Evolutionary conservation across 1,140 invertebrate genomes (phyloP).

Genomic region (Drosophila rhopaloa): DNA sequence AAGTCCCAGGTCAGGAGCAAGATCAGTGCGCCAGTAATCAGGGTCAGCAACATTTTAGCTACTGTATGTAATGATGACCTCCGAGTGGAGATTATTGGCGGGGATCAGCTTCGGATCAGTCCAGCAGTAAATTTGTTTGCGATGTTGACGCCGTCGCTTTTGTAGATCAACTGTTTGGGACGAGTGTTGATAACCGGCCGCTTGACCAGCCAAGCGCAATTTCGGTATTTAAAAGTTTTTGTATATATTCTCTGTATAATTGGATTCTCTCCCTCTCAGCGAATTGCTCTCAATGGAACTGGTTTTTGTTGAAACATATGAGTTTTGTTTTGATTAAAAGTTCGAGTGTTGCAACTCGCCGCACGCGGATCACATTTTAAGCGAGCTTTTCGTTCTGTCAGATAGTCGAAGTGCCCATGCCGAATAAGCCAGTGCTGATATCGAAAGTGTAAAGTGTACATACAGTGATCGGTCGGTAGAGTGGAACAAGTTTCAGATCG

Average conservation of each 20-base stretch:
- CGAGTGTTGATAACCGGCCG: conserved; percentile 25
- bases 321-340: conserved; percentile 17
- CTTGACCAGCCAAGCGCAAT: conserved; percentile 54
- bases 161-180: conserved; percentile 45
- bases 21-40: conserved; percentile 38
- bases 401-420: conserved; percentile 15
- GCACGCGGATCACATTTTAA: conserved; percentile 15
- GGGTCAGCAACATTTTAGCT: conserved; percentile 54
- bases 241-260: conserved; percentile 17
- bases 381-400: conserved; percentile 3
- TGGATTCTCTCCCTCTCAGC: conserved; percentile 18
- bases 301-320: conserved; percentile 20
- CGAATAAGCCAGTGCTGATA: conserved; percentile 23
- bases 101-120: conserved; percentile 3
- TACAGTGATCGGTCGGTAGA: background rate
- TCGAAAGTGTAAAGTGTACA: conserved; percentile 12
- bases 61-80: conserved; percentile 8
- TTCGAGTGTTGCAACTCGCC: conserved; percentile 22
- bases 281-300: conserved; percentile 12
- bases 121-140: conserved; percentile 10
- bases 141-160: conserved; percentile 43
- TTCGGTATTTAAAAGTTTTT: conserved; percentile 42
- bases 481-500: no score
- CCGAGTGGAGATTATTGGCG: conserved; percentile 4
- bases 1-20: conserved; percentile 63